Evolutionary conservation across 1,140 invertebrate genomes (phyloP).

Genomic region (Trichomalopsis sarcophagae): DNA sequence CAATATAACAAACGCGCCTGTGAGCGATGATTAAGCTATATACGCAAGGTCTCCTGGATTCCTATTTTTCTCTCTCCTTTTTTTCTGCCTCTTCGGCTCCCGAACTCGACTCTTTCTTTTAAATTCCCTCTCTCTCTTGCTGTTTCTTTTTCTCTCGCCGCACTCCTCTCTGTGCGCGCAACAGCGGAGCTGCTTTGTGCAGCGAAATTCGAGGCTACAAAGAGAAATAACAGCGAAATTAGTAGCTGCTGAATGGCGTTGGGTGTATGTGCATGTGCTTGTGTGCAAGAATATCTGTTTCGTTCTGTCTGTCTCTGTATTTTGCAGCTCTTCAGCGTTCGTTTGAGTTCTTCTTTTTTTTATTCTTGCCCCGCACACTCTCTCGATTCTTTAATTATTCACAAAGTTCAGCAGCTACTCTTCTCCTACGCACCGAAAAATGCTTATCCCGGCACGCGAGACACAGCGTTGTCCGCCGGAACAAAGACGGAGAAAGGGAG

Average conservation of each 20-base stretch:
- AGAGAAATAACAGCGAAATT: constrained; percentile 36
- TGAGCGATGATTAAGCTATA: constrained; percentile 28
- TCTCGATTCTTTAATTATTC: constrained; percentile 23
- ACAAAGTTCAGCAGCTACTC: neutral
- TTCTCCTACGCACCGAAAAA: neutral
- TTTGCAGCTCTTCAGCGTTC: constrained; percentile 4
- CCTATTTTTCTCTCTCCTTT: constrained; percentile 5
- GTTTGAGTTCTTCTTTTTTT: neutral
- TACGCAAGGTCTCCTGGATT: neutral
- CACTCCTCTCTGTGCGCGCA: constrained; percentile 5
- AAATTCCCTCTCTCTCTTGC: neutral
- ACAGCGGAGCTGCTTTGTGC: constrained; percentile 32
- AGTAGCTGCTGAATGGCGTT: constrained; percentile 27
- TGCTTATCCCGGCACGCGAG: neutral
- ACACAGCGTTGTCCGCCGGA: neutral
- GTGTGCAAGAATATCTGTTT: neutral
- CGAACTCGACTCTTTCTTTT: constrained; percentile 1
- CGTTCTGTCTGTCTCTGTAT: neutral
- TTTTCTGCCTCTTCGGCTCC: neutral
- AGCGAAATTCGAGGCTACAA: constrained; percentile 32
- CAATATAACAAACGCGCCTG: neutral
- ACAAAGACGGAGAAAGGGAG: neutral
- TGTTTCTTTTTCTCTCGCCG: neutral
- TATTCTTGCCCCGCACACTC: neutral
- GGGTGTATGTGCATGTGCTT: neutral